phyloP scores from a whole-genome alignment of 2,888 invertebrate genomes.

The Cephus rjabovi region DNA sequence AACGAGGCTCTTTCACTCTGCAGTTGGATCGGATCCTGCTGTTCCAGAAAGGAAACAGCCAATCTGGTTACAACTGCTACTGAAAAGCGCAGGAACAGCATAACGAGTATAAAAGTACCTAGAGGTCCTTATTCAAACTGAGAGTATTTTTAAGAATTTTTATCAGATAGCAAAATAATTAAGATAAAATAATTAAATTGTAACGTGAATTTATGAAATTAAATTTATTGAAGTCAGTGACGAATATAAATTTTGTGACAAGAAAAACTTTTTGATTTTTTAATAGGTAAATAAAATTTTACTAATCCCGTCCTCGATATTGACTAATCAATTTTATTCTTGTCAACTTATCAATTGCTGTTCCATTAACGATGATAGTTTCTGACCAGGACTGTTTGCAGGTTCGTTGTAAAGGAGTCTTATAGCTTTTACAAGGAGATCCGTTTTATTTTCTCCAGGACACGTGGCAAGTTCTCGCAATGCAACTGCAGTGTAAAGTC shows the following conservation, averaged over 20 bases:
- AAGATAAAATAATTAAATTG: background rate
- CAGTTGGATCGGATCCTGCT: conserved; percentile 28
- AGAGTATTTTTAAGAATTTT: background rate
- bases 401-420: conserved; percentile 60
- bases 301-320: background rate
- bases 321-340: background rate
- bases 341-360: conserved; percentile 7
- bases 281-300: background rate
- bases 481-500: conserved; percentile 82
- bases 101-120: conserved; percentile 30
- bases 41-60: conserved; percentile 12
- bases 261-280: background rate
- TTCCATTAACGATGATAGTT: conserved; percentile 44
- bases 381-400: conserved; percentile 59
- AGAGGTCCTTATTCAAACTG: conserved; percentile 31
- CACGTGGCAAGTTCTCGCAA: conserved; percentile 74
- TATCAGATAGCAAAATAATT: background rate
- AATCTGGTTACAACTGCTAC: conserved; percentile 14
- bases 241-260: background rate
- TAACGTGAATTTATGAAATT: background rate
- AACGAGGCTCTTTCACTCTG: conserved; percentile 65
- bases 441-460: conserved; percentile 44
- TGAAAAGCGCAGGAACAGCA: conserved; percentile 17
- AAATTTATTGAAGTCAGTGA: background rate
- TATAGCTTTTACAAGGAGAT: conserved; percentile 54